Base-by-base conservation (phyloP, 2,888 invertebrate genomes). In the Mongoloraphidia duomilia region DNA sequence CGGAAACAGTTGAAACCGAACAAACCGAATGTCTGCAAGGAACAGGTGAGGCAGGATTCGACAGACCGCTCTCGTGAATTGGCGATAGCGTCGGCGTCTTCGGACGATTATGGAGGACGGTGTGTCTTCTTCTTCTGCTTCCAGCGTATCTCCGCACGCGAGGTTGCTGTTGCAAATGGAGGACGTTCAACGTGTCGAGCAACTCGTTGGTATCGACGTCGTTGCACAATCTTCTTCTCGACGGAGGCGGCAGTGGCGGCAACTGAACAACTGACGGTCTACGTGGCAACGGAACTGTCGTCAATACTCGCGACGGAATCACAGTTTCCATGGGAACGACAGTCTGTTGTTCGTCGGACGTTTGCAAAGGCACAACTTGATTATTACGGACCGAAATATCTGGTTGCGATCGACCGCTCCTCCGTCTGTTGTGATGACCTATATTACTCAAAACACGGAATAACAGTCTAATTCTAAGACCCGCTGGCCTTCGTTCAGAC, bases 11-110 rank as follows among this genome's bases (percentile, higher is more conserved):
- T 26, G 26, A 26, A 26, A 26, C 26, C 26, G 26, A 26, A 26
- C 26, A 26, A 26, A 26, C 26, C 26, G 26, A 26, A 43, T 49
- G 51, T 34, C 51, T 44, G 36, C 49, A 46, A 41, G 49, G 47
- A 26, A 47, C 42, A 9, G 81, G 80, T 49, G 80, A 80, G 12
- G 79, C 77, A 2, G 80, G 80, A 67, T 82, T 82, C 43, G 82
- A 82, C 13, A 80, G 67, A 34, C 82, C 82, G 42, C 81, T 80
- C 59, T 83, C 82, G 51, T 80, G 75, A 48, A 83, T 83, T 34
- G 82, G 82, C 48, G 82, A 82, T 50, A 83, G 64, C 36, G 76
- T 73, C 36, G 77, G 75, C 34, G 75, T 67, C 55, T 68, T 69
- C 14, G 65, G 64, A 41, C 66, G 60, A 51, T 65, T 64, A 46